phyloP scores from a whole-genome alignment of 2,888 invertebrate species.

The Ectemnius cavifrons region DNA sequence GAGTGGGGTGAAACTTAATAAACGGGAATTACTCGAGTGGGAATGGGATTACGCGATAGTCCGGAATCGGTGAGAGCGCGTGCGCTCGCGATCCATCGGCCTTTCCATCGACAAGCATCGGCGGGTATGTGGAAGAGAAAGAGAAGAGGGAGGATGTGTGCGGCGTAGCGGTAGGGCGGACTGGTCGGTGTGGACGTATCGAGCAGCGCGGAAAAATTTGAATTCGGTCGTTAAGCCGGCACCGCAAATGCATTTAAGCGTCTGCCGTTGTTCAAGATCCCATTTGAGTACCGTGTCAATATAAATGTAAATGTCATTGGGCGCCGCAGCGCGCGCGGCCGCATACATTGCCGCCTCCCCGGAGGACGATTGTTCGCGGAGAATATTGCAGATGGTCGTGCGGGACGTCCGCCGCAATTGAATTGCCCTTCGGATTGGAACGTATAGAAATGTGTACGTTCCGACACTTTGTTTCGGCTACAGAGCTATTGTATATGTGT shows the following conservation, averaged over 20 bases:
- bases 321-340: conserved; percentile 49
- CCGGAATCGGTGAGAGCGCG: no score
- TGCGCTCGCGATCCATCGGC: no score
- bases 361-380: conserved; percentile 67
- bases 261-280: conserved; percentile 66
- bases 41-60: no score
- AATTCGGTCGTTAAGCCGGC: conserved; percentile 62
- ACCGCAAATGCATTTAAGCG: conserved; percentile 65
- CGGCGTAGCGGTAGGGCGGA: conserved; percentile 6
- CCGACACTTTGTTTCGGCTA: conserved; percentile 62
- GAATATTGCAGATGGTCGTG: conserved; percentile 71
- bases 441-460: conserved; percentile 64
- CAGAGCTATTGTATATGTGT: background rate
- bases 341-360: conserved; percentile 66
- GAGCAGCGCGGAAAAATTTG: conserved; percentile 49
- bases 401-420: conserved; percentile 69
- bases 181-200: conserved; percentile 19
- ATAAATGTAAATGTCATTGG: conserved; percentile 76
- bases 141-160: no score
- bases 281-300: conserved; percentile 71
- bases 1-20: no score
- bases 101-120: no score
- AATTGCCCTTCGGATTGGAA: conserved; percentile 71
- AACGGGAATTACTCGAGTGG: no score
- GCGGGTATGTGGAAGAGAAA: no score